Evolutionary conservation across 2,888 invertebrate genomes (phyloP), one percentile per base, ranked within the genome.

Genomic region (Cephonodes hylas): DNA sequence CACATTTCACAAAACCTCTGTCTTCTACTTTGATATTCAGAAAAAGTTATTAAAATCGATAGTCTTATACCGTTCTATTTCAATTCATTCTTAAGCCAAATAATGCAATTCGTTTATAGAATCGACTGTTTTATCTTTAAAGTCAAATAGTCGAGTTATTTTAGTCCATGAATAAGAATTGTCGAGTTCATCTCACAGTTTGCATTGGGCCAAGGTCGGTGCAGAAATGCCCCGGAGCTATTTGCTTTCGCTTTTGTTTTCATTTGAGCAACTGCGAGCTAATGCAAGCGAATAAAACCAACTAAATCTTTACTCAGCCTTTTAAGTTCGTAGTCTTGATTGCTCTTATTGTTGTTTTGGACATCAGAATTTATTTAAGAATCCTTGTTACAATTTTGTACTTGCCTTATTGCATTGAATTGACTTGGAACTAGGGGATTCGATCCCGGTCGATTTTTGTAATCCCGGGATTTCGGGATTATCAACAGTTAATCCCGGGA

Each of bases 221-320:
- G 15, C 48, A 48, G 27, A 48, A n/a, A 48, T n/a, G 25, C 25
- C 48, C 48, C 8, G 48, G 8, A 27, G 48, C 27, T 48, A 44
- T 44, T 44, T 44, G 44, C 27, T 59, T 59, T 27, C 44, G 20
- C 44, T 44, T 44, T 20, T 57, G 42, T 63, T 18, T 31, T 22
- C 10, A 44, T 44, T 44, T 44, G 7, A 44, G 44, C 20, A 20
- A 10, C 44, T 38, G 13, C 34, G 13, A 38, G 34, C n/a, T 38
- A 13, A 4, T 38, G 4, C 3, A 38, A n/a, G n/a, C n/a, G n/a
- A n/a, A n/a, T n/a, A n/a, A n/a, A 38, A n/a, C 38, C 13, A 38
- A 38, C 38, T n/a, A 2, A 3, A 34, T 38, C n/a, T n/a, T 38
- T 10, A 38, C n/a, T 38, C n/a, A 38, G 38, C n/a, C 1, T n/a